Evolutionary conservation across 1,140 invertebrate species (phyloP).

Genomic region (Venustaconcha ellipsiformis): DNA sequence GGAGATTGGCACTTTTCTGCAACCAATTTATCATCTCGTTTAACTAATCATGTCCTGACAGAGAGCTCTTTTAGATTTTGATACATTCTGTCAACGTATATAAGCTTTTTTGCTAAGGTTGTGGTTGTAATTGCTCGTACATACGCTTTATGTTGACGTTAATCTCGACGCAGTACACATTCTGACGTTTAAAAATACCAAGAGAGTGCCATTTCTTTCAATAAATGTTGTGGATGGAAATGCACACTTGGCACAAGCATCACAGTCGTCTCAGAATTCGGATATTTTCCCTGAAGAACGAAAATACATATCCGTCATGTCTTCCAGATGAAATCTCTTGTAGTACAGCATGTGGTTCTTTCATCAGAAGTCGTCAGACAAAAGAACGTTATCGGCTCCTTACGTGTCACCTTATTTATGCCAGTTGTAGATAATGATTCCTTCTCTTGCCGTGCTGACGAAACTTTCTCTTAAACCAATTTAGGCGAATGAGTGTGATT

Average conservation of each 20-base stretch:
- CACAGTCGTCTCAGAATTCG: conserved; percentile 23
- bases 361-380: no score
- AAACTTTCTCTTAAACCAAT: no score
- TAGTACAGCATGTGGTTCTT: conserved; percentile 1
- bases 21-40: not conserved
- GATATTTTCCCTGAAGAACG: not conserved
- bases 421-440: no score
- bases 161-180: conserved; percentile 6
- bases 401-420: no score
- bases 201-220: conserved; percentile 2
- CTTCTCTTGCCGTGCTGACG: no score
- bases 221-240: not conserved
- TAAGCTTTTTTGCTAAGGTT: not conserved
- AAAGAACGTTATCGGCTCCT: no score
- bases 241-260: not conserved
- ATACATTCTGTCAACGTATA: conserved; percentile 6
- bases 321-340: conserved; percentile 4
- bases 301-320: conserved; percentile 13
- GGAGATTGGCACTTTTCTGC: not conserved
- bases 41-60: not conserved
- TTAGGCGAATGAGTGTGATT: no score
- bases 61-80: not conserved
- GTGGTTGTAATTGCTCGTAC: conserved; percentile 4
- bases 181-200: not conserved
- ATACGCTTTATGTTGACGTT: conserved; percentile 4